phyloP scores from a whole-genome alignment of 2,797 vertebrate genomes.

The Sebastes diploproa region DNA sequence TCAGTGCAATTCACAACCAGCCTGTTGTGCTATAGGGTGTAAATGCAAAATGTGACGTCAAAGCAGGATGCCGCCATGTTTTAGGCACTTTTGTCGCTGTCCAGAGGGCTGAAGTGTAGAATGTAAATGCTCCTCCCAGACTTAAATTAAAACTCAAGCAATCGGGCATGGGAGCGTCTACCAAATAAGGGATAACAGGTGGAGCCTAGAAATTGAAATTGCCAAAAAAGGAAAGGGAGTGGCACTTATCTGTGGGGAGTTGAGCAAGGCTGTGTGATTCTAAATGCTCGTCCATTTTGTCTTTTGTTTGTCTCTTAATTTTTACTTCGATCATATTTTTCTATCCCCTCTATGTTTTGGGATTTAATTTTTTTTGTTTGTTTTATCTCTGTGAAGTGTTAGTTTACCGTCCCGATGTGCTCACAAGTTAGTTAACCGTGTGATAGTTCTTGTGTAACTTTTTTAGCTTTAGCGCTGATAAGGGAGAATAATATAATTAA shows the following conservation, averaged over 20 bases:
- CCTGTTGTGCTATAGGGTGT: background rate
- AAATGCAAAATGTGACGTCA: background rate
- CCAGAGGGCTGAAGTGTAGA: constrained; percentile 10
- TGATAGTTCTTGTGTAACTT: constrained; percentile 82
- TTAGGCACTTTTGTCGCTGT: background rate
- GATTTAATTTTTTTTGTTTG: background rate
- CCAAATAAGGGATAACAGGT: constrained; percentile 48
- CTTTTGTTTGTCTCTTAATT: constrained; percentile 50
- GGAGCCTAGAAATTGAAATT: constrained; percentile 7
- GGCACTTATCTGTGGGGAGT: constrained; percentile 22
- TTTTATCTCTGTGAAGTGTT: constrained; percentile 77
- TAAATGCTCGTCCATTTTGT: constrained; percentile 67
- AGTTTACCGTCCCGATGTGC: constrained; percentile 76
- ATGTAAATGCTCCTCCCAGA: constrained; percentile 25
- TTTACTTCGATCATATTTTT: constrained; percentile 46
- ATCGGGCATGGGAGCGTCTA: constrained; percentile 24
- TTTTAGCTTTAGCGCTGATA: constrained; percentile 81
- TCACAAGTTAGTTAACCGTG: constrained; percentile 78
- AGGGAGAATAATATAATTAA: constrained; percentile 79
- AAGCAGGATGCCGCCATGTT: background rate
- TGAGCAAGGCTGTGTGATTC: constrained; percentile 66
- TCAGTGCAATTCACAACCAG: background rate
- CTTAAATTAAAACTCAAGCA: background rate
- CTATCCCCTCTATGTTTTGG: constrained; percentile 27
- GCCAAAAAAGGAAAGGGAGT: constrained; percentile 46